A percentile compares a stretch with the other conserved stretches of the same genome.
phyloP scores from a whole-genome alignment of 2,113 vertebrate species.

The Melanerpes formicivorus region DNA sequence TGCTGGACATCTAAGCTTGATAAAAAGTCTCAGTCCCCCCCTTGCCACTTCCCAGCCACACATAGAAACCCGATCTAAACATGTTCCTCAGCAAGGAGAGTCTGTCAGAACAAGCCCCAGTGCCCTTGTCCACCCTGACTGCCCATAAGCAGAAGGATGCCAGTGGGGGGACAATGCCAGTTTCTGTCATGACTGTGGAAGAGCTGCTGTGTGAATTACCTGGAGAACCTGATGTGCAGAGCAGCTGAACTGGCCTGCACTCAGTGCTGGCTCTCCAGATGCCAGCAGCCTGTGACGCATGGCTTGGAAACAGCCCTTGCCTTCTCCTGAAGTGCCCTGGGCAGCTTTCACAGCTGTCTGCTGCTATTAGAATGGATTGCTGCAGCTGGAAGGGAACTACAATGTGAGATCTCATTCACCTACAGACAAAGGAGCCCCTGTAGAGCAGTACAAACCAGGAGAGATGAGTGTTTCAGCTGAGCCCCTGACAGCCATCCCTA shows the following conservation, averaged over 20 bases:
- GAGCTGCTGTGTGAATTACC: background rate
- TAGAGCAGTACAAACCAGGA: background rate
- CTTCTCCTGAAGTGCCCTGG: background rate
- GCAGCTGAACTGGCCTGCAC: background rate
- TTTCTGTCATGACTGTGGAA: background rate
- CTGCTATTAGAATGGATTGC: background rate
- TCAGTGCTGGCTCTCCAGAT: background rate
- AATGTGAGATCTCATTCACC: background rate
- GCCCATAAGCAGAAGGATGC: background rate
- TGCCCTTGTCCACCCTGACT: background rate
- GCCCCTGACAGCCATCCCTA: background rate
- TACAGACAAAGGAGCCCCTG: background rate
- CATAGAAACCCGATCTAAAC: background rate
- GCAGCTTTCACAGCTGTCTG: slow-evolving; percentile 3
- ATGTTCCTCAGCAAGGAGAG: background rate
- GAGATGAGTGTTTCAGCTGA: background rate
- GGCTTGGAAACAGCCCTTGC: background rate
- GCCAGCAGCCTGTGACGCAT: background rate
- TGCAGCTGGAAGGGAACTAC: background rate
- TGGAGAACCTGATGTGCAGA: background rate
- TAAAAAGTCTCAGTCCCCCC: background rate
- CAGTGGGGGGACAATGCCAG: background rate
- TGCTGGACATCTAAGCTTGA: background rate
- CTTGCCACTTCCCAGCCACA: background rate
- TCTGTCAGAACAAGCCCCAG: background rate